A percentile compares a stretch with the other conserved stretches of the same genome.
Evolutionary conservation across 2,888 invertebrate genomes (phyloP).

Genomic region (Agonopterix subpropinquella): DNA sequence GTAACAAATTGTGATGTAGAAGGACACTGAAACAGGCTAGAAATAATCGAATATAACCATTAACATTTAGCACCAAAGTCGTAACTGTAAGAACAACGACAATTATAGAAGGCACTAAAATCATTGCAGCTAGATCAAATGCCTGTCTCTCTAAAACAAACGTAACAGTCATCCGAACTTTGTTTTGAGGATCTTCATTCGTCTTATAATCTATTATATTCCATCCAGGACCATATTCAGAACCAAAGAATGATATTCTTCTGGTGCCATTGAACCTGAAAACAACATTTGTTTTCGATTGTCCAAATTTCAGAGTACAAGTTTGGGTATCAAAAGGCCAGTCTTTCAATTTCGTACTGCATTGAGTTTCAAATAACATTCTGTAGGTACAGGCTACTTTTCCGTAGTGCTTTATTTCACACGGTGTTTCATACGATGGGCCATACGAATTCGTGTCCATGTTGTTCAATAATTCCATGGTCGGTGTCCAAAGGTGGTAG

Average conservation of each 20-base stretch:
- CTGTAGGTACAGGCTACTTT: conserved; percentile 2
- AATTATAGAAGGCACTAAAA: conserved; percentile 30
- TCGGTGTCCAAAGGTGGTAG: conserved; percentile 24
- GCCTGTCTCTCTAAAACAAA: conserved; percentile 37
- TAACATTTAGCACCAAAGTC: conserved; percentile 24
- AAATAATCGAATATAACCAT: conserved; percentile 13
- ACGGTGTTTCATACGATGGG: conserved; percentile 16
- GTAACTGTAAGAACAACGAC: conserved; percentile 25
- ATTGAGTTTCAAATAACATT: conserved; percentile 7
- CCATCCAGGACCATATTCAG: conserved; percentile 35
- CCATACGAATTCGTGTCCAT: conserved; percentile 27
- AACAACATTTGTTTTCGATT: conserved; percentile 14
- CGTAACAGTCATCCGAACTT: conserved; percentile 22
- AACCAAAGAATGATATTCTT: conserved; percentile 15
- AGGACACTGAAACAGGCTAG: conserved; percentile 23
- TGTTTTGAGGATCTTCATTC: conserved; percentile 10
- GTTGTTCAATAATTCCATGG: conserved; percentile 20
- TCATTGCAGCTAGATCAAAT: conserved; percentile 22
- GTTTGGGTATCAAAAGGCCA: conserved; percentile 27
- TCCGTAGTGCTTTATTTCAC: conserved; percentile 9
- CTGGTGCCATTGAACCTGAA: conserved; percentile 11
- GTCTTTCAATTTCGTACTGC: conserved; percentile 14
- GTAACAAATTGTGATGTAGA: conserved; percentile 27
- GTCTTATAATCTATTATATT: conserved; percentile 28
- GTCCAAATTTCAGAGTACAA: conserved; percentile 19